Evolutionary conservation across 2,797 vertebrate genomes (phyloP), one percentile per base, ranked within the genome.

Genomic region (Ptychadena robeensis): DNA sequence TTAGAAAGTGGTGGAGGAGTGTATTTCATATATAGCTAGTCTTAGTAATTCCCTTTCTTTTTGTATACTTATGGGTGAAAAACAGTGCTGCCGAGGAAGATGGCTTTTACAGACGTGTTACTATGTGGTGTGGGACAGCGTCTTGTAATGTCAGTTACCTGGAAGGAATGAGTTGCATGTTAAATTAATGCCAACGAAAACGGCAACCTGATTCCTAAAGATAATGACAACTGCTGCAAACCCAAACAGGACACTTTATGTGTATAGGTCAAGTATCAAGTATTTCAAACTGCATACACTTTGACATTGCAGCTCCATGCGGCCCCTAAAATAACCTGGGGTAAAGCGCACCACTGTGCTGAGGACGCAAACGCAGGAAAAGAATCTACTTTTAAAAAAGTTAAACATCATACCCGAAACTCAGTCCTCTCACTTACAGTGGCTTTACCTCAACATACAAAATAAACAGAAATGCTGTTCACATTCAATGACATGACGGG

Each of bases 1-100:
- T 44, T 18, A 44, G 89, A 88, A 22, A 32, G 40, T 48, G 66
- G 40, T 73, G 86, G 85, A 91, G 93, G 92, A 93, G 92, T 92
- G 92, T 93, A 90, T 93, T 87, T 34, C n/a, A n/a, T 48, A 53
- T 65, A 73, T 28, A 48, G 70, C n/a, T 22, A 18, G 53, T 65
- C 25, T 44, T 30, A 34, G 22, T 14, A 35, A 69, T 82, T 82
- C 73, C 81, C 81, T 88, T 82, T 90, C 87, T 89, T 89, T 89
- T 86, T 85, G 80, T 73, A 82, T 59, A 68, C 27, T 35, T 8
- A 11, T 32, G 48, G n/a, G 85, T 14, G 5, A 71, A 27, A 14
- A 40, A 10, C 35, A 70, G 32, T 76, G 59, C 68, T 83, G 73
- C 65, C 27, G 74, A 83, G 59, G 38, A 83, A 59, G 59, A 32